These are phyloP conservation scores for Cerceris ruficornis DNA, from an alignment of 2,888 invertebrate species.

Conservation along the genomic window DNA sequence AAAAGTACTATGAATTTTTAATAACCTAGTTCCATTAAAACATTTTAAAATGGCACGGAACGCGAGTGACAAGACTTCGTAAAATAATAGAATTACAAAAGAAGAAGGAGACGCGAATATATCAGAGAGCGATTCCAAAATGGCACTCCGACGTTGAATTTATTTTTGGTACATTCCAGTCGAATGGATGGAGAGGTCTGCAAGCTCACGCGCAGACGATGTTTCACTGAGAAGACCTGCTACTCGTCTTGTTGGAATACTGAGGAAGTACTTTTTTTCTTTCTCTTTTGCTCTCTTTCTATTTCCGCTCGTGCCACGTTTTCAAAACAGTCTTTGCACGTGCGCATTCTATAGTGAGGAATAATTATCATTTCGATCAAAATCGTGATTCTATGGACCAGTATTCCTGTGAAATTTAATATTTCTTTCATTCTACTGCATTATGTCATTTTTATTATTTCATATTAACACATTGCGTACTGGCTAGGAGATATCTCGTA, in stretches of 20 bases:
- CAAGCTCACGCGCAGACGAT: conserved; percentile 59
- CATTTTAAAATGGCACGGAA: too few relatives aligned
- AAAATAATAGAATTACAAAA: too few relatives aligned
- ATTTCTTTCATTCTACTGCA: not conserved
- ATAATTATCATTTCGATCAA: not conserved
- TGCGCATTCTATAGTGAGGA: not conserved
- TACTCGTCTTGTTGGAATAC: conserved; percentile 66
- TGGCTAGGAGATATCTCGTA: too few relatives aligned
- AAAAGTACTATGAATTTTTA: too few relatives aligned
- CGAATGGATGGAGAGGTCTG: conserved; percentile 62
- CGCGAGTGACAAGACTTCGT: too few relatives aligned
- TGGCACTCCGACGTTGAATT: conserved; percentile 67
- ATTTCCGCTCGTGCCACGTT: conserved; percentile 33
- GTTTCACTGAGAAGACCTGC: conserved; percentile 61
- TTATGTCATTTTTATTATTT: not conserved
- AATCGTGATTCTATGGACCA: not conserved
- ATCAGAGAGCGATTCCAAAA: conserved; percentile 59
- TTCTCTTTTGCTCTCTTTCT: conserved; percentile 46
- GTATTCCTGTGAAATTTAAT: too few relatives aligned
- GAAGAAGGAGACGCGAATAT: conserved; percentile 34
- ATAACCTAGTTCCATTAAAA: too few relatives aligned
- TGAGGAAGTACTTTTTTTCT: conserved; percentile 38
- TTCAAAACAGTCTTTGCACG: not conserved
- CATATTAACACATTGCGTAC: too few relatives aligned
- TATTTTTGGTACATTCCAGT: conserved; percentile 77